Percentiles rank a stretch among this genome's conserved stretches.
Conservation (phyloP, 1,140 invertebrate species). For the Brachionus sp. region DNA sequence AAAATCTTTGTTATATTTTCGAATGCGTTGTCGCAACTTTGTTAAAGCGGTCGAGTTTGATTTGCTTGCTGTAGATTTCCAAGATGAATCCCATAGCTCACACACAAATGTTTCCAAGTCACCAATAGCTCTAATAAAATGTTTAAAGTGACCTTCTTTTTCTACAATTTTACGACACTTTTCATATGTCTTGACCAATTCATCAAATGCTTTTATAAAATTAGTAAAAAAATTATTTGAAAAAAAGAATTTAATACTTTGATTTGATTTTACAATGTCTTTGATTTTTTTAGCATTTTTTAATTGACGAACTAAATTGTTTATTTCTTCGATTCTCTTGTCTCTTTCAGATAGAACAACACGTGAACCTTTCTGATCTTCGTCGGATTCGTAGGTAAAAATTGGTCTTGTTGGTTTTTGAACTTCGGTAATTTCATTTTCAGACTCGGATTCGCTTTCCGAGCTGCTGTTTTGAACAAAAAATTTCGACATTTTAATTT, state of each 20-base stretch:
- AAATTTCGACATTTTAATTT: conserved; percentile 34
- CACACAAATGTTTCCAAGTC: conserved; percentile 13
- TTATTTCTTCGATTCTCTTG: conserved; percentile 43
- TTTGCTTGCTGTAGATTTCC: neutral
- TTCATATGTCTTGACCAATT: conserved; percentile 20
- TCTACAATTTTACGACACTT: conserved; percentile 35
- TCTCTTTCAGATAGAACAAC: conserved; percentile 35
- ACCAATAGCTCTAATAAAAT: neutral
- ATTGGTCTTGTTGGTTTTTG: conserved; percentile 26
- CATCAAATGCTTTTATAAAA: conserved; percentile 1
- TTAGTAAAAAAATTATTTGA: neutral
- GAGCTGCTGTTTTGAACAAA: conserved; percentile 42
- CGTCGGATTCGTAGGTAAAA: neutral
- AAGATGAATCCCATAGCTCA: conserved; percentile 24
- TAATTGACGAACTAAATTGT: conserved; percentile 35
- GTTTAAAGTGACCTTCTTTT: conserved; percentile 44
- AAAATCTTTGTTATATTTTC: conserved; percentile 33
- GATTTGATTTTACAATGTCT: conserved; percentile 29
- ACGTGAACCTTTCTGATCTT: neutral
- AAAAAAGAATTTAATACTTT: neutral
- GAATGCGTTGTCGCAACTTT: conserved; percentile 23
- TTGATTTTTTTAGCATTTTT: conserved; percentile 43
- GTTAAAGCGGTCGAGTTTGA: conserved; percentile 33
- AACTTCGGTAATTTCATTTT: conserved; percentile 26
- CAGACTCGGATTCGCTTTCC: conserved; percentile 43